Conservation (phyloP, 2,888 invertebrate species). For the Oscheius sp. region DNA sequence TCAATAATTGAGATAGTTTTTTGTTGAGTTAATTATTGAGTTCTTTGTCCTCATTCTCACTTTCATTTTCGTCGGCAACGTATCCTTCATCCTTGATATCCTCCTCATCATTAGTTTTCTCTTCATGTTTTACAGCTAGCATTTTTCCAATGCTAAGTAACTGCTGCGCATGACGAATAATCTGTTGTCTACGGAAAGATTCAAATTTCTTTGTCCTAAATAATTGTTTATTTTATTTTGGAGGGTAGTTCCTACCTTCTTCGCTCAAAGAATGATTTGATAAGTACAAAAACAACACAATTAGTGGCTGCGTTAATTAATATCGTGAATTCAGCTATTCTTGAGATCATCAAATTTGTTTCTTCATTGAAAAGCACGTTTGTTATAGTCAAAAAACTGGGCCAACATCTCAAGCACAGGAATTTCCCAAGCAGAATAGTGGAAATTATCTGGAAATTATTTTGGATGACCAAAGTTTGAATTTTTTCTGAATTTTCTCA, state of each 20-base stretch:
- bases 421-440: constrained; percentile 59
- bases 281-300: constrained; percentile 57
- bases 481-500: too few relatives aligned
- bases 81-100: too few relatives aligned
- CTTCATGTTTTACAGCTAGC: constrained; percentile 42
- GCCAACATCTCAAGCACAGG: constrained; percentile 55
- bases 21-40: too few relatives aligned
- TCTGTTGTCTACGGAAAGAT: constrained; percentile 51
- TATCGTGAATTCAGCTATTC: constrained; percentile 42
- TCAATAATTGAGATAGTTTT: too few relatives aligned
- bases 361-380: constrained; percentile 29
- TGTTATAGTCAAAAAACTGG: constrained; percentile 45
- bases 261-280: constrained; percentile 60
- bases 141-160: constrained; percentile 58
- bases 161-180: constrained; percentile 58
- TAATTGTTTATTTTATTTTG: too few relatives aligned
- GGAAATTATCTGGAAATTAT: constrained; percentile 50
- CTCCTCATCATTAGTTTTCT: too few relatives aligned
- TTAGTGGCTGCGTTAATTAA: constrained; percentile 61
- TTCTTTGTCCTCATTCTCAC: too few relatives aligned
- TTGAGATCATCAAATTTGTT: not conserved
- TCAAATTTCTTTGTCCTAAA: too few relatives aligned
- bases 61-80: too few relatives aligned
- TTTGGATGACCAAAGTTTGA: not conserved
- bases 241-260: constrained; percentile 40